phyloP scores from a whole-genome alignment of 2,888 invertebrate genomes.

The Fragum sueziense region DNA sequence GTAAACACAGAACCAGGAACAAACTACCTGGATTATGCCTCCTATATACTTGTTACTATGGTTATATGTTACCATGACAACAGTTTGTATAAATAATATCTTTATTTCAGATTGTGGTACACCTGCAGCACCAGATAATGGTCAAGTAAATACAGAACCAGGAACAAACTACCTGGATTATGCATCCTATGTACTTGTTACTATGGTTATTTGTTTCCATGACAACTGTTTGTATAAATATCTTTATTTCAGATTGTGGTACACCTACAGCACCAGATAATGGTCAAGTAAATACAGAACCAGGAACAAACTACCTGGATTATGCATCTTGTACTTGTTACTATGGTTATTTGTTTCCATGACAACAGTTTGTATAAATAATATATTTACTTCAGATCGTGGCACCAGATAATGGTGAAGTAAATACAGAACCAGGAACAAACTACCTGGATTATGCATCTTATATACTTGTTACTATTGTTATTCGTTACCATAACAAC shows the following conservation, averaged over 20 bases:
- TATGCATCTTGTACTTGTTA: conserved; percentile 41
- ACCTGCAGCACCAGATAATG: conserved; percentile 27
- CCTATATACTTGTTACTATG: conserved; percentile 43
- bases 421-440: conserved; percentile 33
- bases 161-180: conserved; percentile 21
- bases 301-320: conserved; percentile 20
- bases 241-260: conserved; percentile 35
- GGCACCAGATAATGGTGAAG: conserved; percentile 37
- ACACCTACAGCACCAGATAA: conserved; percentile 22
- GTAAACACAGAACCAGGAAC: conserved; percentile 35
- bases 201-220: conserved; percentile 27
- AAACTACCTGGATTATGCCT: conserved; percentile 12
- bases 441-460: conserved; percentile 23
- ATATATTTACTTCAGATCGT: too few species aligned
- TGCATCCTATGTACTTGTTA: conserved; percentile 44
- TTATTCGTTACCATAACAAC: conserved; percentile 15
- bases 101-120: conserved; percentile 38
- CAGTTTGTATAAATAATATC: neutral
- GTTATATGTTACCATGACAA: conserved; percentile 30
- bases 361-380: too few species aligned
- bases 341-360: conserved; percentile 27
- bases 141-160: conserved; percentile 33
- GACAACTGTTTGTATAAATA: too few species aligned
- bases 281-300: conserved; percentile 37
- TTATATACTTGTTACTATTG: conserved; percentile 41